Conservation (phyloP, 1,140 invertebrate genomes). For the Matsumurasca onukii region DNA sequence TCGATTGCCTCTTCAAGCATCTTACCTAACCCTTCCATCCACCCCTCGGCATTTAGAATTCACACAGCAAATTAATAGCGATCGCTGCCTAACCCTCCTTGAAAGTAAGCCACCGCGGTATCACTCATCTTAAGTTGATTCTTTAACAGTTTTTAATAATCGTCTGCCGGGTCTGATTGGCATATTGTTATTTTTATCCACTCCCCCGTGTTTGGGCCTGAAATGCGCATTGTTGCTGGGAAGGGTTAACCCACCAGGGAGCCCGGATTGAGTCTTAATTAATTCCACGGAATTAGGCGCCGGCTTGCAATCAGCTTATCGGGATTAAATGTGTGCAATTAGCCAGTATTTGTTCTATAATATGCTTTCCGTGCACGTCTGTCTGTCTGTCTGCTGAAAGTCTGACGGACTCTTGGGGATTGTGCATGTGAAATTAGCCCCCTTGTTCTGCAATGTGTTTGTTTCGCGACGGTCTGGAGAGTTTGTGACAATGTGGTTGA, state of each 20-base stretch:
- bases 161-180: neutral
- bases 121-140: neutral
- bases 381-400: neutral
- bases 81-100: too few relatives aligned
- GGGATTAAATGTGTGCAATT: constrained; percentile 1
- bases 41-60: too few relatives aligned
- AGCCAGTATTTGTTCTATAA: neutral
- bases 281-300: neutral
- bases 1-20: too few relatives aligned
- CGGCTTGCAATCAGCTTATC: neutral
- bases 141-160: neutral
- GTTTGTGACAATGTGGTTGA: neutral
- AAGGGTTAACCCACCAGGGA: neutral
- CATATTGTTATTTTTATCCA: neutral
- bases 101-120: too few relatives aligned
- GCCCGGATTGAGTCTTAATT: neutral
- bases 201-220: neutral
- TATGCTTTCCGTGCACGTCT: too few relatives aligned
- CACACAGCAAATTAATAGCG: too few relatives aligned
- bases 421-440: too few relatives aligned
- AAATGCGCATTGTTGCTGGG: neutral
- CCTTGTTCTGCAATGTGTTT: neutral
- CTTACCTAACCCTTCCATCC: too few relatives aligned
- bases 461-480: neutral
- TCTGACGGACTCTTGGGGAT: neutral